A percentile compares a stretch with the other conserved stretches of the same genome.
phyloP scores from a whole-genome alignment of 2,888 invertebrate genomes.

The Sinodicranocentrus sp. region DNA sequence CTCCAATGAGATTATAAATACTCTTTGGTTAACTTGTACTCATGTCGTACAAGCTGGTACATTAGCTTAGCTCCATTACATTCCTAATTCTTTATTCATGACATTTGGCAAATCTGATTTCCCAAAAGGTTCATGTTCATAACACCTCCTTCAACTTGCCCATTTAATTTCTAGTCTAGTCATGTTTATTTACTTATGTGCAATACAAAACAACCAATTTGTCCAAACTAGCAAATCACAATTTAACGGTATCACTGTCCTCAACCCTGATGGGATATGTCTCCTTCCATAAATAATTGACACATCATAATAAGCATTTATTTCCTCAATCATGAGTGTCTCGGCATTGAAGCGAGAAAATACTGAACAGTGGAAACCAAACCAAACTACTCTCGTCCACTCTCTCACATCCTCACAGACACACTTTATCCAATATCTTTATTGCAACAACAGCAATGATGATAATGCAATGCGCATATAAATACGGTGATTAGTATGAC shows the following conservation, averaged over 20 bases:
- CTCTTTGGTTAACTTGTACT: too few relatives aligned
- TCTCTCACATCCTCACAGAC: not conserved
- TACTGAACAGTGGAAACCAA: constrained; percentile 24
- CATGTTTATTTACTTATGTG: too few relatives aligned
- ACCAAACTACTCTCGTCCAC: too few relatives aligned
- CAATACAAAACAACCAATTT: not conserved
- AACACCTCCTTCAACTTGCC: too few relatives aligned
- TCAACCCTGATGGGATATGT: constrained; percentile 45
- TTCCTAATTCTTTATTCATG: too few relatives aligned
- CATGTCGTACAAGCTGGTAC: too few relatives aligned
- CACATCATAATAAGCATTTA: constrained; percentile 40
- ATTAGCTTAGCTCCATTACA: too few relatives aligned
- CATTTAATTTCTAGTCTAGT: too few relatives aligned
- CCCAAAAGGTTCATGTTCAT: too few relatives aligned
- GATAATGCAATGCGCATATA: constrained; percentile 1
- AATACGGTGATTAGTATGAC: constrained; percentile 1
- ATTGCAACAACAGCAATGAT: not conserved
- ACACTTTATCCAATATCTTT: not conserved
- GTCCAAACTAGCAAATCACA: constrained; percentile 7
- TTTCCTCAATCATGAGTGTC: constrained; percentile 63
- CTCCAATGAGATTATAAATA: too few relatives aligned
- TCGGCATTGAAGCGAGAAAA: constrained; percentile 56
- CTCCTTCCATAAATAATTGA: constrained; percentile 36
- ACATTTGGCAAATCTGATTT: too few relatives aligned
- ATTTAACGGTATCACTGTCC: constrained; percentile 25